These are phyloP conservation scores for Ctenopoma multispine DNA, from an alignment of 2,797 vertebrate genomes.

Conservation along the genomic window DNA sequence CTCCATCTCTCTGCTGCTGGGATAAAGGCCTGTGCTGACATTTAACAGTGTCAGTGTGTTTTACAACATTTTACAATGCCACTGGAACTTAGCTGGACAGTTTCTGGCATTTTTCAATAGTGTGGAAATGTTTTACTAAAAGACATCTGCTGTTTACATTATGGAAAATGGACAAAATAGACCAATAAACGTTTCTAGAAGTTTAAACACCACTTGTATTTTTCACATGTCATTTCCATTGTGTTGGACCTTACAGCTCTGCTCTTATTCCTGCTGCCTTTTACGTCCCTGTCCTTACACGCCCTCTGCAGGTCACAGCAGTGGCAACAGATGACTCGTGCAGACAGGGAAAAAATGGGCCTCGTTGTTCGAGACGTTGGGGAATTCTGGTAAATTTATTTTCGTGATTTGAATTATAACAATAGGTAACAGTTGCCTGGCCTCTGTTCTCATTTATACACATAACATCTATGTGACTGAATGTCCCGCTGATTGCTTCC, in stretches of 20 bases:
- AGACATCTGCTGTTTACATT: slow-evolving; percentile 59
- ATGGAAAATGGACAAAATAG: slow-evolving; percentile 50
- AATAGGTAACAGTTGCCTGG: too few species aligned
- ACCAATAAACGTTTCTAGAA: slow-evolving; percentile 58
- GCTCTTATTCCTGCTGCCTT: neutral
- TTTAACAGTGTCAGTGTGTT: slow-evolving; percentile 45
- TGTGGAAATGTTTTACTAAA: slow-evolving; percentile 49
- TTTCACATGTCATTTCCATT: slow-evolving; percentile 46
- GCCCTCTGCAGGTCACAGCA: slow-evolving; percentile 81
- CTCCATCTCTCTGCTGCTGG: too few species aligned
- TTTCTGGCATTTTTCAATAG: slow-evolving; percentile 61
- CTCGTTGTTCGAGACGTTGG: slow-evolving; percentile 85
- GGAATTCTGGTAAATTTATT: slow-evolving; percentile 84
- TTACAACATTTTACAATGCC: slow-evolving; percentile 52
- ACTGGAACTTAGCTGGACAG: slow-evolving; percentile 44
- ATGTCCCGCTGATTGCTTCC: neutral
- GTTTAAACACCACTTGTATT: slow-evolving; percentile 41
- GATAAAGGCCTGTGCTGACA: slow-evolving; percentile 27
- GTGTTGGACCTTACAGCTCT: slow-evolving; percentile 3
- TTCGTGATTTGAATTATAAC: neutral
- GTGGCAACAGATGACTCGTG: slow-evolving; percentile 83
- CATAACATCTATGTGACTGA: neutral
- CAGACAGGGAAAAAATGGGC: slow-evolving; percentile 84
- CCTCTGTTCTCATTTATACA: neutral
- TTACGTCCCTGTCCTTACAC: slow-evolving; percentile 29